phyloP scores from a whole-genome alignment of 2,797 vertebrate genomes.

The Eurystomus glaucurus region DNA sequence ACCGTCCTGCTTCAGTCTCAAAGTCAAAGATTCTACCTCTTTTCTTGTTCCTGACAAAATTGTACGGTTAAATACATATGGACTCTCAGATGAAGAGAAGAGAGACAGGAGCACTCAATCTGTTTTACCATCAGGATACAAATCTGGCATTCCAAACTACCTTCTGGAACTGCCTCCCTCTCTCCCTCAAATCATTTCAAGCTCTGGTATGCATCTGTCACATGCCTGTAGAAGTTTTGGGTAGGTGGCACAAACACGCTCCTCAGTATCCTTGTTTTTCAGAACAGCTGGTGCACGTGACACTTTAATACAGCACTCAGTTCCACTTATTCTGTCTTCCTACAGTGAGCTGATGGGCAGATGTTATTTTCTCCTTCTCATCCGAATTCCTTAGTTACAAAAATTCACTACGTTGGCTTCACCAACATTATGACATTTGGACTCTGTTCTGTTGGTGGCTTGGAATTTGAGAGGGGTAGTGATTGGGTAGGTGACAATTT shows the following conservation, averaged over 20 bases:
- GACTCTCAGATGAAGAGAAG: not conserved
- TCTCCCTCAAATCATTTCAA: not conserved
- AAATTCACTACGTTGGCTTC: not conserved
- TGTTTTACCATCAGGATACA: not conserved
- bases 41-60: not conserved
- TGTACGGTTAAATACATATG: not conserved
- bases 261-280: not conserved
- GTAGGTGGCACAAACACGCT: not conserved
- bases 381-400: not conserved
- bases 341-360: not conserved
- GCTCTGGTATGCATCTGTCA: not conserved
- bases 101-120: not conserved
- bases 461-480: not conserved
- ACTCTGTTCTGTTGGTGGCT: not conserved
- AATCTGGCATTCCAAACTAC: not conserved
- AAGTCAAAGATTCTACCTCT: not conserved
- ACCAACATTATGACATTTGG: not conserved
- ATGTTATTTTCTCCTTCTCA: not conserved
- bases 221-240: not conserved
- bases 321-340: not conserved
- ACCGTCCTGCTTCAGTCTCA: not conserved
- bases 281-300: not conserved
- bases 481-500: not conserved
- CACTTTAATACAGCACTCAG: not conserved
- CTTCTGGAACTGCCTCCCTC: not conserved